Percentiles rank a stretch among this genome's conserved stretches.
These are phyloP conservation scores for Saxidomus purpurata DNA, from an alignment of 1,140 invertebrate genomes.

Conservation along the genomic window DNA sequence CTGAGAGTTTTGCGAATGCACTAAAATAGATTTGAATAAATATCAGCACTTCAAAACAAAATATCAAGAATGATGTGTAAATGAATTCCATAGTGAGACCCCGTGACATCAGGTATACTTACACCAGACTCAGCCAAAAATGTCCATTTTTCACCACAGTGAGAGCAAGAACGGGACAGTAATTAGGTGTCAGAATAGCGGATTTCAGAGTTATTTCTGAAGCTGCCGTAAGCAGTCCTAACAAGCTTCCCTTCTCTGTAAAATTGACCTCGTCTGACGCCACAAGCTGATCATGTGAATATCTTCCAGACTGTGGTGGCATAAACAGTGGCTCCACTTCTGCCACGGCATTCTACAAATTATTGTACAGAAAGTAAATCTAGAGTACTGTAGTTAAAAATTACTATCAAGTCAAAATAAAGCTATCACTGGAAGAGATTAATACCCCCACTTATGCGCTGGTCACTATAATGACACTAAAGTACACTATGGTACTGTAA, in stretches of 20 bases:
- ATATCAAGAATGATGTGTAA: too few species aligned
- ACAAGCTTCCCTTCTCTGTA: conserved; percentile 51
- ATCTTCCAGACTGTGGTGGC: background rate
- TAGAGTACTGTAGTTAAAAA: too few species aligned
- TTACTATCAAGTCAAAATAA: too few species aligned
- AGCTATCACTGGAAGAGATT: too few species aligned
- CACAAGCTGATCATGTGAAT: conserved; percentile 32
- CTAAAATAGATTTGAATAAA: too few species aligned
- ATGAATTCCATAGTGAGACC: too few species aligned
- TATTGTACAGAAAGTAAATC: background rate
- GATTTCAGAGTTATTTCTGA: background rate
- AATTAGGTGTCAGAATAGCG: conserved; percentile 38
- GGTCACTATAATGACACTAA: too few species aligned
- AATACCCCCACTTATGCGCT: too few species aligned
- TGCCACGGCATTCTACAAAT: conserved; percentile 33
- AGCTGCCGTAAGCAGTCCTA: conserved; percentile 29
- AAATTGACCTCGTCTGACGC: conserved; percentile 38
- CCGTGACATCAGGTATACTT: too few species aligned
- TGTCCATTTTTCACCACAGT: background rate
- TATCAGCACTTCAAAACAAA: too few species aligned
- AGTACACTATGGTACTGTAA: too few species aligned
- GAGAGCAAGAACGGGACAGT: conserved; percentile 15
- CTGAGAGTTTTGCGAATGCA: too few species aligned
- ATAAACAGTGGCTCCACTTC: conserved; percentile 36
- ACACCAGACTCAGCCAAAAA: background rate